Evolutionary conservation across 2,888 invertebrate species (phyloP), one percentile per base, ranked within the genome.

Genomic region (Deilephila porcellus): DNA sequence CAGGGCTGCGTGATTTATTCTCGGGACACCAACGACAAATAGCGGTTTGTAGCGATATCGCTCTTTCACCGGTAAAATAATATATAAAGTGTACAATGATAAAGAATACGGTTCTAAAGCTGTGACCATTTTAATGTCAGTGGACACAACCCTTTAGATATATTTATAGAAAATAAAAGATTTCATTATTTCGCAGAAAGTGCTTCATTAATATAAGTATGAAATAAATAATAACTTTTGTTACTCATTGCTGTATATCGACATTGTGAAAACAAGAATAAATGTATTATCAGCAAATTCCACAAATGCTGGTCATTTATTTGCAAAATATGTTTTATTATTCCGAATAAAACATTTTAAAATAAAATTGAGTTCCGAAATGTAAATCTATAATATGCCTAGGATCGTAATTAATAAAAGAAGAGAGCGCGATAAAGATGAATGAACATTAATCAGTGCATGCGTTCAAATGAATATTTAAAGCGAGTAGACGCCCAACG

Each of bases 21-120:
- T 81, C 83, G 85, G 85, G 86, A 89, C 86, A 84, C 87, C 86
- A 83, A 91, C 93, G 92, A 93, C 91, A 93, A 94, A 93, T 93
- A 92, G 91, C 91, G 91, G 92, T 92, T 91, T 91, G 91, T 92
- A 91, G 90, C 87, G 86, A 87, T 90, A 91, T 92, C 91, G 90
- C 88, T 91, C 90, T 90, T 90, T 89, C 86, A 87, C 88, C 85
- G 86, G 86, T 84, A 84, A 90, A 91, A 91, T 90, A 91, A 91
- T 89, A 88, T 90, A 88, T 89, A 88, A 85, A 84, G 84, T 82
- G 79, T 80, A 84, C 83, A 85, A 82, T 81, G 82, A 80, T 85
- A 84, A 86, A 87, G 64, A 86, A 85, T 82, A 75, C 76, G 75
- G 71, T 76, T 77, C 79, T 59, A 67, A 72, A 37, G 67, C 64